phyloP scores from a whole-genome alignment of 2,797 vertebrate genomes.

The Chelmon rostratus region DNA sequence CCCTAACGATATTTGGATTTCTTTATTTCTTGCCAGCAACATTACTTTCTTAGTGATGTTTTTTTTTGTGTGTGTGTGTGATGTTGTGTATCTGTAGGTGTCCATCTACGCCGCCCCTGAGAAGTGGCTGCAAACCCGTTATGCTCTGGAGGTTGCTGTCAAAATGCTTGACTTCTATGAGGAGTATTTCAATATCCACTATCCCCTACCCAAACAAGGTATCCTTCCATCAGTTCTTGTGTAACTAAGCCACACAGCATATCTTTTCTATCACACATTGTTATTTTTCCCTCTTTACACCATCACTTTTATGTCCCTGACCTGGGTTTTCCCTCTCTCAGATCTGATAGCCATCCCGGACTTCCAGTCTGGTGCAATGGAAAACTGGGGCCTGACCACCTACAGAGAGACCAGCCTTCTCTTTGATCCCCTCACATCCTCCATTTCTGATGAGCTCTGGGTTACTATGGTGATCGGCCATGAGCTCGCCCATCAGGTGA shows the following conservation, averaged over 20 bases:
- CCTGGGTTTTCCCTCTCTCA: conserved; percentile 57
- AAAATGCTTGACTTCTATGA: conserved; percentile 89
- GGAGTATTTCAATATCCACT: conserved; percentile 87
- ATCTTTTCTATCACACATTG: neutral
- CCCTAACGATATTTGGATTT: neutral
- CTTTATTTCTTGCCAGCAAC: neutral
- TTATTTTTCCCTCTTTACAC: neutral
- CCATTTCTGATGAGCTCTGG: conserved; percentile 86
- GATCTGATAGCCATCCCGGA: conserved; percentile 90
- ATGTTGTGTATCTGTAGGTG: conserved; percentile 74
- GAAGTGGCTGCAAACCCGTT: conserved; percentile 85
- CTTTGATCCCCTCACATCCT: conserved; percentile 85
- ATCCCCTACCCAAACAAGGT: conserved; percentile 89
- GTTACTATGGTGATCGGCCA: conserved; percentile 88
- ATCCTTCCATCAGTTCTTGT: conserved; percentile 1
- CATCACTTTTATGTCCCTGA: neutral
- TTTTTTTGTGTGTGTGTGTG: neutral
- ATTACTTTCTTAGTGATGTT: neutral
- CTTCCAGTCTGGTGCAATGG: conserved; percentile 88
- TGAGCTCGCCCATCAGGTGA: conserved; percentile 89
- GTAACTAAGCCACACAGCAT: neutral
- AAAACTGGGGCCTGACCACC: conserved; percentile 90
- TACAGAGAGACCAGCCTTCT: conserved; percentile 88
- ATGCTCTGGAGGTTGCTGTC: conserved; percentile 85
- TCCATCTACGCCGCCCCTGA: conserved; percentile 86